Percentiles rank a stretch among this genome's conserved stretches.
Evolutionary conservation across 2,113 vertebrate genomes (phyloP).

Genomic region (Tyto alba): DNA sequence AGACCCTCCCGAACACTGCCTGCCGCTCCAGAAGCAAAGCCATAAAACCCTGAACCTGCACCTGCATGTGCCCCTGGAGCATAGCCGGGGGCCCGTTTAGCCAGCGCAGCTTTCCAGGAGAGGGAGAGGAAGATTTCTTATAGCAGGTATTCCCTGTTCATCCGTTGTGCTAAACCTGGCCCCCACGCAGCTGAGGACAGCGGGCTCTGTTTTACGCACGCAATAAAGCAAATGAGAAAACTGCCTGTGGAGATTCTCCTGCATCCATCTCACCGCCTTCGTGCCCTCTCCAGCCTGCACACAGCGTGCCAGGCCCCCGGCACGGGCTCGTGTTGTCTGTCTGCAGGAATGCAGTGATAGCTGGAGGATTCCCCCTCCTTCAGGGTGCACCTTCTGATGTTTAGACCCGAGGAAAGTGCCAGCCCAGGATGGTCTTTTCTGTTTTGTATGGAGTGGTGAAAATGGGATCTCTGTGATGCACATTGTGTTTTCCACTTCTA

Average conservation of each 20-base stretch:
- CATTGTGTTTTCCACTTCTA: neutral
- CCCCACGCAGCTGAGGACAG: fast-evolving
- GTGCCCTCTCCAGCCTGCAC: neutral
- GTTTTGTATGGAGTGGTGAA: neutral
- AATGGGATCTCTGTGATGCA: neutral
- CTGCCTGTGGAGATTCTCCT: neutral
- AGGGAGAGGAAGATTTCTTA: neutral
- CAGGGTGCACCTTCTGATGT: fast-evolving
- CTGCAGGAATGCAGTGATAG: fast-evolving
- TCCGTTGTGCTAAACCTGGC: neutral
- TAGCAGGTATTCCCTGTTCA: neutral
- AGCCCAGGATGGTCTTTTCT: neutral
- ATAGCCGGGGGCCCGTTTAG: too few relatives aligned
- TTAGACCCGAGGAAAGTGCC: neutral
- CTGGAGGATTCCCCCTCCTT: neutral
- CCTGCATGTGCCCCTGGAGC: neutral
- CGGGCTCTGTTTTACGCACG: fast-evolving
- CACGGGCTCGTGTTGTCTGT: fast-evolving
- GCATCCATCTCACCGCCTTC: neutral
- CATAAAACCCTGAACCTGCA: neutral
- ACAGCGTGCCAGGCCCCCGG: fast-evolving
- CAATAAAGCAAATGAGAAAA: neutral
- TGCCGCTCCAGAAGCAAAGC: neutral
- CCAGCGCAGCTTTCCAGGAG: neutral
- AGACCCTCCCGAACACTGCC: neutral